Evolutionary conservation across 1,140 invertebrate genomes (phyloP), one percentile per base, ranked within the genome.

Genomic region (Stegodyphus mimosarum): DNA sequence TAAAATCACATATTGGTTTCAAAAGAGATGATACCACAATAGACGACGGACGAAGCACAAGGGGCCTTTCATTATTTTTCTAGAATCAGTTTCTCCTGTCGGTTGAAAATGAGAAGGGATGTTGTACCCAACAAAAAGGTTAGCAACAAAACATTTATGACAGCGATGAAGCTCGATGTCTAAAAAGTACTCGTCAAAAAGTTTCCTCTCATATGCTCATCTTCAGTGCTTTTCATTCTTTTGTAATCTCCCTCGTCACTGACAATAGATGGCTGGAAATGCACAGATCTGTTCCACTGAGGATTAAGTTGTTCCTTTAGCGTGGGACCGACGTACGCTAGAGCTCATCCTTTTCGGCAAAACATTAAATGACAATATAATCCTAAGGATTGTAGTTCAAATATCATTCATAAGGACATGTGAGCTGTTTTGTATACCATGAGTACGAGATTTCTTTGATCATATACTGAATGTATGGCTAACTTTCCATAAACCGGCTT

Each of bases 241-340:
- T 79, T 79, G 77, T 79, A 48, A 11, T 52, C 15, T 52, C 60
- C 33, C 48, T 48, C 55, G n/a, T 33, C 51, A 7, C 7, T 70
- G 17, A 55, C 77, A 79, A 70, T 49, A 49, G 63, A 17, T 18
- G 64, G 17, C 64, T 67, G 64, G 2, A 67, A 67, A 67, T 67
- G 64, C 48, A 7, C 75, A 49, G 10, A 70, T 72, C 7, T 64
- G 53, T 15, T 51, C 7, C 51, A 6, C 10, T 17, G 50, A 4
- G 79, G 79, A 81, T 81, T 81, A 81, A 81, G 79, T 81, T 81
- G 79, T 81, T 73, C 70, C 67, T 69, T 72, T 73, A 72, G 33
- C 79, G 79, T 81, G 79, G 79, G 79, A 81, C 79, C 79, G 17
- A 49, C 67, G 50, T 7, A 10, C 7, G 7, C 2, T 17, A n/a